Conservation (phyloP, 2,888 invertebrate genomes). For the Sesia bembeciformis region DNA sequence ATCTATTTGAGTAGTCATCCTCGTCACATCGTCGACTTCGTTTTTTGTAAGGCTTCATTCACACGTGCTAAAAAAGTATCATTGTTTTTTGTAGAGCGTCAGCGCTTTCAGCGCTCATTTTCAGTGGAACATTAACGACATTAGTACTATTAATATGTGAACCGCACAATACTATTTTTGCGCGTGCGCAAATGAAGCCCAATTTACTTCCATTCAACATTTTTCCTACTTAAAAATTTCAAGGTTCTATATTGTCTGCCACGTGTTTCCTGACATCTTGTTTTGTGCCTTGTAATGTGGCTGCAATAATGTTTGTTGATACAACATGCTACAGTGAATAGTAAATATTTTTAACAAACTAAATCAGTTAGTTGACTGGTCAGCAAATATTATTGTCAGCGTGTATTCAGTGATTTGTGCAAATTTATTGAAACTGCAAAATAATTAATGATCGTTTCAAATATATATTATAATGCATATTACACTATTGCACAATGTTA, state of each 20-base stretch:
- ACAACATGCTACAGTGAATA: neutral
- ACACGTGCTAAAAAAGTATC: too few relatives aligned
- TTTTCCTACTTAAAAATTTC: neutral
- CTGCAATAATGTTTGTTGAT: slow-evolving; percentile 27
- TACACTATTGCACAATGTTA: slow-evolving; percentile 68
- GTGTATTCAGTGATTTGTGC: slow-evolving; percentile 48
- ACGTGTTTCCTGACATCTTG: slow-evolving; percentile 33
- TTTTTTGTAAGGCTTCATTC: too few relatives aligned
- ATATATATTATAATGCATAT: slow-evolving; percentile 55
- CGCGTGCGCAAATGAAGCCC: too few relatives aligned
- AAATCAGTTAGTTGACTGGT: slow-evolving; percentile 14
- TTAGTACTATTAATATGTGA: too few relatives aligned
- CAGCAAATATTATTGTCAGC: slow-evolving; percentile 28
- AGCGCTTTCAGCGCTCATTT: too few relatives aligned
- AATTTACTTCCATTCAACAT: neutral
- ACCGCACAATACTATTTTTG: too few relatives aligned
- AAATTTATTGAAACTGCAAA: slow-evolving; percentile 60
- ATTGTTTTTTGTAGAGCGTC: too few relatives aligned
- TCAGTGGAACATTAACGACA: too few relatives aligned
- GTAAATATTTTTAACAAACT: too few relatives aligned
- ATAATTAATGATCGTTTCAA: slow-evolving; percentile 60
- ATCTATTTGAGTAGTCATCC: too few relatives aligned
- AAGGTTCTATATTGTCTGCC: neutral
- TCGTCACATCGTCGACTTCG: too few relatives aligned
- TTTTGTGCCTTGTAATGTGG: slow-evolving; percentile 61